Evolutionary conservation across 1,140 invertebrate genomes (phyloP), one percentile per base, ranked within the genome.

Genomic region (Eciton burchellii): DNA sequence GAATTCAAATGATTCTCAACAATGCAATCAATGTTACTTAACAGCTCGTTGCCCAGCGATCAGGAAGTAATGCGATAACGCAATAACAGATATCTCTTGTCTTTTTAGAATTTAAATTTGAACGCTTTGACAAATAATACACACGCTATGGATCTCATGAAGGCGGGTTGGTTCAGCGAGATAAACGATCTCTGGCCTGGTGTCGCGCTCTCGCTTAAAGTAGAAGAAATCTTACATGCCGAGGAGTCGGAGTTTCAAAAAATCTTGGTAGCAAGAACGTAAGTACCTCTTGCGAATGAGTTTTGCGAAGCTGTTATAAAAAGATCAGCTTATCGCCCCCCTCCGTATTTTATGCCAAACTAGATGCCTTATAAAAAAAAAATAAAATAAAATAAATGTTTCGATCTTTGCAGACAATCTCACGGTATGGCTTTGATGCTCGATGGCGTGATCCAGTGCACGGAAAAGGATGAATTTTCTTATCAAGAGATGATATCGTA

Each of bases 401-500:
- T 24, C 14, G 43, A n/a, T n/a, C n/a, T 21, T 35, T 87, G 56
- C 88, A 99, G 98, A 82, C 97, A 97, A 92, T 96, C 96, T 29
- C 97, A 99, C 93, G 99, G 99, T 0, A 97, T 94, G 92, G 97
- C 97, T 49, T 92, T 99, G 11, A 96, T 99, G 11, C 94, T 99
- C 16, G 99, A 99, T 94, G 98, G 98, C 54, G 98, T 99, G 6
- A 99, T 99, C 89, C 99, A 99, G 92, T 99, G 98, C 87, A 99
- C 99, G 2, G 97, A 99, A 92, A 95, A 95, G 83, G 99, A 99
- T 95, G 99, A 99, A 94, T 99, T 98, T 93, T 96, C 98, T 0
- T 99, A 99, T 93, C 99, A 99, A 94, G 99, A 99, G 95, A 99
- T 99, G 98, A 98, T 99, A 84, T 95, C 98, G 2, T 99, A 99